Evolutionary conservation across 2,888 invertebrate species (phyloP).

Genomic region (Rotaria socialis): DNA sequence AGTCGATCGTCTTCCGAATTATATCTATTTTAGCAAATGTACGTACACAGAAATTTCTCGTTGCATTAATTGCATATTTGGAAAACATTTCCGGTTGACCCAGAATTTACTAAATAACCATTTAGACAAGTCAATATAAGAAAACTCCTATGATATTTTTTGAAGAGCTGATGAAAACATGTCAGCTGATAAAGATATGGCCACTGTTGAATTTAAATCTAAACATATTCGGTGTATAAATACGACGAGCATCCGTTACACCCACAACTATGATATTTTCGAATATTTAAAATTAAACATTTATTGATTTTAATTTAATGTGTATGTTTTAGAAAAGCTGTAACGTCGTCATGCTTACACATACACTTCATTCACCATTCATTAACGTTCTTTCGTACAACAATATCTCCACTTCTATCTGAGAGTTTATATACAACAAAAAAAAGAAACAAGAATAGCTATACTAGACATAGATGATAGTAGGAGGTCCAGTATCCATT

Average conservation of each 20-base stretch:
- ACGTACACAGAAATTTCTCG: slow-evolving; percentile 70
- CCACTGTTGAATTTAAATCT: not conserved
- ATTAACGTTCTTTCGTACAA: not conserved
- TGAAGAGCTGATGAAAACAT: not conserved
- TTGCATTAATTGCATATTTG: slow-evolving; percentile 53
- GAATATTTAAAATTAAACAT: not conserved
- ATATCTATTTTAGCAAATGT: slow-evolving; percentile 7
- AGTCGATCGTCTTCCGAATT: not conserved
- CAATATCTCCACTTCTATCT: not conserved
- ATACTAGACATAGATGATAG: slow-evolving; percentile 1
- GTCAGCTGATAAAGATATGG: not conserved
- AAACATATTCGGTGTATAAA: not conserved
- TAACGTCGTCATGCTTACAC: too few species aligned
- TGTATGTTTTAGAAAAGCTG: not conserved
- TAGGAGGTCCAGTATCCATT: not conserved
- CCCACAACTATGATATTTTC: too few species aligned
- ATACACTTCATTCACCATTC: not conserved
- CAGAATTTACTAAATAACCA: not conserved
- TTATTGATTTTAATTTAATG: not conserved
- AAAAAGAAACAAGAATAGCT: not conserved
- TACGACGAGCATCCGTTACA: not conserved
- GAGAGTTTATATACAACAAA: not conserved
- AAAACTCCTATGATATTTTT: not conserved
- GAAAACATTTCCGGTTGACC: not conserved
- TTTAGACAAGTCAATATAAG: not conserved